Base-by-base conservation (phyloP, 2,113 vertebrate species). In the Malurus melanocephalus region DNA sequence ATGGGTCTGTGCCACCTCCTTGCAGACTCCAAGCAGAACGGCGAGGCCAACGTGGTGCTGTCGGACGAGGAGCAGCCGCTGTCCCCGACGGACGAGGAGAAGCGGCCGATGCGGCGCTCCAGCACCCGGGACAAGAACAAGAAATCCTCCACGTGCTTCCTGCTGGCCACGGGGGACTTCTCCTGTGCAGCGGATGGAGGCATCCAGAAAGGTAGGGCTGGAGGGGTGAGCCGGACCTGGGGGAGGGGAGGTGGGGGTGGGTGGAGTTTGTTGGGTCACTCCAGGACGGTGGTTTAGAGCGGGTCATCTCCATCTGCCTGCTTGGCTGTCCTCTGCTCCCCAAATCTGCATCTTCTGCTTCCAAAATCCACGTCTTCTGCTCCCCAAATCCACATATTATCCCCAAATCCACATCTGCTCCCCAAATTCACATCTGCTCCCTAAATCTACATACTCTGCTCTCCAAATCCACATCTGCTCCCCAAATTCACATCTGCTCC, bases 21-120 rank as follows among this genome's bases (percentile, higher is more conserved):
- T 80, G 67, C 89, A 99, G 99, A 99, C 95, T 99, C 98, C 51
- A 99, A 99, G 95, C 99, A 99, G 97, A 99, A 99, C 0, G 99
- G 99, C 0, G 99, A 99, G 59, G 99, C 99, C 93, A 99, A 97
- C 2, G 97, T 97, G 49, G 98, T 98, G 94, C 97, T 98, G 95
- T 98, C 98, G 1, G 98, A 98, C 0, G 99, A 99, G 93, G 99
- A 99, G 91, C 98, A 98, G 96, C 98, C 98, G 1, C 97, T 99
- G 94, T 98, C 98, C 0, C 95, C 92, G 0, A 7, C 38, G 0
- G 98, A 97, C 0, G 98, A 97, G 52, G 98, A 99, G 61, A 98
- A 97, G 85, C 95, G 97, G 94, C 97, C 98, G 15, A 93, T 98
- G 89, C 96, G 98, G 7, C 97, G 97, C 88, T 97, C 98, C 28